phyloP scores from a whole-genome alignment of 1,140 invertebrate species.

The Carposina sasakii region DNA sequence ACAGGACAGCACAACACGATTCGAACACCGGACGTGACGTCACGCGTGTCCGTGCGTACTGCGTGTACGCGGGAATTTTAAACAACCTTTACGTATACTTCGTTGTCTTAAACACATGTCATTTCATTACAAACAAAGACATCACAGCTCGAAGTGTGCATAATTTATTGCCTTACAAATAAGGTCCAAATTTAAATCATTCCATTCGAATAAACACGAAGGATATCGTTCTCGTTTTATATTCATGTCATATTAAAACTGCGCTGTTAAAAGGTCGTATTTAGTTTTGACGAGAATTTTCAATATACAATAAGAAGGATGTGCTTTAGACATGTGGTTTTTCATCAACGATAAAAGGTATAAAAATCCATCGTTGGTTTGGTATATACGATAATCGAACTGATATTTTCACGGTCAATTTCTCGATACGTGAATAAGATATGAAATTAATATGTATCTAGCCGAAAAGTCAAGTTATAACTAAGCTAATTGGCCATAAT shows the following conservation, averaged over 20 bases:
- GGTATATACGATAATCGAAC: too few species aligned
- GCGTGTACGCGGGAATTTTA: conserved; percentile 67
- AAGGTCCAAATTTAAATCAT: conserved; percentile 23
- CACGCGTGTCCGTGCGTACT: conserved; percentile 51
- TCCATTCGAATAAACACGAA: neutral
- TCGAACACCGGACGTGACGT: conserved; percentile 60
- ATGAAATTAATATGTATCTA: too few species aligned
- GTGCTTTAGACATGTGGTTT: too few species aligned
- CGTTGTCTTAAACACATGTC: conserved; percentile 55
- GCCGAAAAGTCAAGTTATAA: too few species aligned
- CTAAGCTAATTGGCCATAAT: too few species aligned
- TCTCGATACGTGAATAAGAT: too few species aligned
- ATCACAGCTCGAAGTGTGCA: neutral
- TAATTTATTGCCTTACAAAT: conserved; percentile 3
- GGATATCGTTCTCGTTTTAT: conserved; percentile 28
- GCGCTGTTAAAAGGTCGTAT: conserved; percentile 48
- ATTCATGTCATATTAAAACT: conserved; percentile 53
- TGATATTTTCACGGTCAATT: too few species aligned
- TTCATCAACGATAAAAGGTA: too few species aligned
- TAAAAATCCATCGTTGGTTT: too few species aligned
- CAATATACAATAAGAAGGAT: too few species aligned
- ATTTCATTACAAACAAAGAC: conserved; percentile 50
- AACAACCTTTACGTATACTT: conserved; percentile 63
- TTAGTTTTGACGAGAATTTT: conserved; percentile 45
- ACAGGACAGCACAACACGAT: conserved; percentile 28